Conservation (phyloP, 1,140 invertebrate genomes). For the Drosophila guanche region DNA sequence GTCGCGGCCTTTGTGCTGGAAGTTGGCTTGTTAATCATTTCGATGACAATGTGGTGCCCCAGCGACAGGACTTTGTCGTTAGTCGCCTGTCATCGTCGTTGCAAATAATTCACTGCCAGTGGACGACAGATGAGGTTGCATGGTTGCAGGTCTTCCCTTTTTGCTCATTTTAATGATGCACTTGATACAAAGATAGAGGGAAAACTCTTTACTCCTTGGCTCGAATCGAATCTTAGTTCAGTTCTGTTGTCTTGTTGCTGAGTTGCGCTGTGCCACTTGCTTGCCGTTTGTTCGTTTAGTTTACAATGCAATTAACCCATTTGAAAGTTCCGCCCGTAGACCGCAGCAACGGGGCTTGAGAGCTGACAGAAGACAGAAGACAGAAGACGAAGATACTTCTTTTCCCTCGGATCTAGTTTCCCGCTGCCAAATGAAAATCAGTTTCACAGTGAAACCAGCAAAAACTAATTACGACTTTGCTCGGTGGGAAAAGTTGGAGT, state of each 20-base stretch:
- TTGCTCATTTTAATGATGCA: constrained; percentile 57
- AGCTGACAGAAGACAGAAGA: constrained; percentile 71
- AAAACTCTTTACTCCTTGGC: constrained; percentile 11
- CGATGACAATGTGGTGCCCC: constrained; percentile 46
- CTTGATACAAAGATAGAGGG: constrained; percentile 5
- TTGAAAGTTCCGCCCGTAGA: constrained; percentile 72
- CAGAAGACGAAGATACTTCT: constrained; percentile 62
- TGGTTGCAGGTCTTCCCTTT: constrained; percentile 5
- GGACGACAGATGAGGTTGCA: constrained; percentile 6
- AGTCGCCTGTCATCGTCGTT: constrained; percentile 14
- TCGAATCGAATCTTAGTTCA: constrained; percentile 41
- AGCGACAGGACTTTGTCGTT: constrained; percentile 10
- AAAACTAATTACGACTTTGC: constrained; percentile 74
- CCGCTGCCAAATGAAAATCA: constrained; percentile 51
- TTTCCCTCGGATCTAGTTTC: constrained; percentile 29
- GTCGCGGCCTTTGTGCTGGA: constrained; percentile 19
- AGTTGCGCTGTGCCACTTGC: constrained; percentile 60
- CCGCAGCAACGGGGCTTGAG: constrained; percentile 19
- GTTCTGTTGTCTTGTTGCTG: constrained; percentile 42
- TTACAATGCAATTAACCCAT: constrained; percentile 81
- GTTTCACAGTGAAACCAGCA: constrained; percentile 68
- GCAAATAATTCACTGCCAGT: constrained; percentile 44
- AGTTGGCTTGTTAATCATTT: constrained; percentile 64
- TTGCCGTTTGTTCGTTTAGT: constrained; percentile 76
- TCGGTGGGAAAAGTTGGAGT: constrained; percentile 46